Evolutionary conservation across 2,113 vertebrate species (phyloP).

Genomic region (Paedocypris sp.): DNA sequence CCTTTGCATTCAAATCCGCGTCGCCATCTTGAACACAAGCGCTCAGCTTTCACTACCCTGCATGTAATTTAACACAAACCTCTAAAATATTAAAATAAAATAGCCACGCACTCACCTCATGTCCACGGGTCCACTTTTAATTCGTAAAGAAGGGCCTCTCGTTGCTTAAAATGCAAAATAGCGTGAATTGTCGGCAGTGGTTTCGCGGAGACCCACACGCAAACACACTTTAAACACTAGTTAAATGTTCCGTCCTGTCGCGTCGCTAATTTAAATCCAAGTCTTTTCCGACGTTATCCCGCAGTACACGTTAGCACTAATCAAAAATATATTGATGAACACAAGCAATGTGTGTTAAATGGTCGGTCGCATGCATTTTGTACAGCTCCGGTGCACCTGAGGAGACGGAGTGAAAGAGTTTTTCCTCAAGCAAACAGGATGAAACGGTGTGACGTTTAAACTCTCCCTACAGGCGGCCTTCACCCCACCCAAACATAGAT

Average conservation of each 20-base stretch:
- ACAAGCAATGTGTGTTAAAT: background rate
- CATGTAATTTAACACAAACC: background rate
- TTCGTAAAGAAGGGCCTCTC: constrained; percentile 21
- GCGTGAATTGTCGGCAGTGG: constrained; percentile 53
- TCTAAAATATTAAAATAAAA: background rate
- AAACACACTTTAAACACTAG: constrained; percentile 31
- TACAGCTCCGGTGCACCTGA: background rate
- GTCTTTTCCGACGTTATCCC: background rate
- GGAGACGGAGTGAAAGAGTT: background rate
- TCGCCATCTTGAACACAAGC: constrained; percentile 66
- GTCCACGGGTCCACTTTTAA: constrained; percentile 26
- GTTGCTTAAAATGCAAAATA: constrained; percentile 28
- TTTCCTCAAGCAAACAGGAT: constrained; percentile 54
- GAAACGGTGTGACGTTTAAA: constrained; percentile 50
- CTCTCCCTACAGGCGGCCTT: constrained; percentile 39
- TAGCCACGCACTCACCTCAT: constrained; percentile 60
- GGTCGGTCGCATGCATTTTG: background rate
- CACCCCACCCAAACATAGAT: constrained; percentile 29
- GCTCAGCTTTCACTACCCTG: background rate
- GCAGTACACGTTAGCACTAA: background rate
- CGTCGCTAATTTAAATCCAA: background rate
- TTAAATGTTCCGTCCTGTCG: constrained; percentile 51
- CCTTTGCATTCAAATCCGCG: constrained; percentile 60
- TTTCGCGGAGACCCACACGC: constrained; percentile 40
- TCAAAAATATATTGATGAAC: background rate